phyloP scores from a whole-genome alignment of 1,140 invertebrate genomes.

The Meloidogyne exigua region DNA sequence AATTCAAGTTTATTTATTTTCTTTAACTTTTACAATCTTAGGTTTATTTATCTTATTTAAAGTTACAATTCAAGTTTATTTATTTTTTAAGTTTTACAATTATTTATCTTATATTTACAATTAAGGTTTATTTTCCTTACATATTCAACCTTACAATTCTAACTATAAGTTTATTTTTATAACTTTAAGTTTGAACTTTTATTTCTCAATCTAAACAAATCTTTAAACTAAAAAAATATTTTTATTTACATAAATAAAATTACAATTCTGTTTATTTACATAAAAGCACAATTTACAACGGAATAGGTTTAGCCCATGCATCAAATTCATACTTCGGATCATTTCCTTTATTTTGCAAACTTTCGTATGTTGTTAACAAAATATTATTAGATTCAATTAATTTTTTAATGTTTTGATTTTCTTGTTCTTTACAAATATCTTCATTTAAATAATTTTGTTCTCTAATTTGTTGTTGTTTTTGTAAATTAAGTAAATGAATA shows the following conservation, averaged over 20 bases:
- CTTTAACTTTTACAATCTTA: neutral
- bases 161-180: neutral
- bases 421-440: neutral
- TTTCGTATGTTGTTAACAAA: neutral
- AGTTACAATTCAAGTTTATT: neutral
- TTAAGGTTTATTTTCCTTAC: too few species aligned
- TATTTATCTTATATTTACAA: neutral
- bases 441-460: neutral
- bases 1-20: neutral
- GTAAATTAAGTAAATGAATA: neutral
- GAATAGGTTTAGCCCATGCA: neutral
- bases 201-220: neutral
- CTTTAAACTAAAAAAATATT: neutral
- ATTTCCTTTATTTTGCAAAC: neutral
- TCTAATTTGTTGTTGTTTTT: neutral
- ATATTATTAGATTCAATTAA: neutral
- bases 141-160: too few species aligned
- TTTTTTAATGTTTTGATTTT: neutral
- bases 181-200: neutral
- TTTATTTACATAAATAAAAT: neutral
- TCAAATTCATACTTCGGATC: neutral
- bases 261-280: neutral
- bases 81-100: neutral
- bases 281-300: neutral
- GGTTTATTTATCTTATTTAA: neutral